phyloP scores from a whole-genome alignment of 2,797 vertebrate genomes.

The Sebastes kiyomatsui region DNA sequence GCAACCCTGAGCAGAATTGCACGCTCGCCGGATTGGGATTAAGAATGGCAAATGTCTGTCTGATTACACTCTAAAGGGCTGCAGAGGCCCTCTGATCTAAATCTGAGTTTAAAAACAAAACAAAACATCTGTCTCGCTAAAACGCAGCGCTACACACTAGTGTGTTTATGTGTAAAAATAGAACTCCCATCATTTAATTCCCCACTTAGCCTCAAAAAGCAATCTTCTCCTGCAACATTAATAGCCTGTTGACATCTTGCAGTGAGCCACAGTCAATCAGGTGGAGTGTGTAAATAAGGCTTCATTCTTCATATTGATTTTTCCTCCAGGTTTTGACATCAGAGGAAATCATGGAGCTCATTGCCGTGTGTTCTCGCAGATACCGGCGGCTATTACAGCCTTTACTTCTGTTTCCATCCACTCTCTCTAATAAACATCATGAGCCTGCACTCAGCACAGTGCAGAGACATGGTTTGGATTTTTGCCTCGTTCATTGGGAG shows the following conservation, averaged over 20 bases:
- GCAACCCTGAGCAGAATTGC: not conserved
- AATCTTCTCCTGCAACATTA: conserved; percentile 64
- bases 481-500: not conserved
- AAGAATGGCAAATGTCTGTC: conserved; percentile 24
- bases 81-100: conserved; percentile 13
- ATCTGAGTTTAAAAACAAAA: conserved; percentile 13
- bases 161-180: conserved; percentile 46
- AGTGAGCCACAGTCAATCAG: conserved; percentile 66
- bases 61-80: conserved; percentile 33
- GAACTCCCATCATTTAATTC: conserved; percentile 56
- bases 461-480: not conserved
- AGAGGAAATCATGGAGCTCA: conserved; percentile 67
- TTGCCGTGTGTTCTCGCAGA: conserved; percentile 42
- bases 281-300: conserved; percentile 69
- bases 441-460: not conserved
- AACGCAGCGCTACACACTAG: conserved; percentile 17
- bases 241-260: conserved; percentile 65
- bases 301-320: conserved; percentile 76
- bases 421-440: conserved; percentile 29
- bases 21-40: conserved; percentile 35
- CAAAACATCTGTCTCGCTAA: conserved; percentile 48
- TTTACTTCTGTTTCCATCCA: conserved; percentile 34
- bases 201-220: conserved; percentile 58
- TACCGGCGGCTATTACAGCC: conserved; percentile 37
- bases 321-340: conserved; percentile 62